Conservation (phyloP, 2,113 vertebrate species). For the Nyctibius bracteatus region DNA sequence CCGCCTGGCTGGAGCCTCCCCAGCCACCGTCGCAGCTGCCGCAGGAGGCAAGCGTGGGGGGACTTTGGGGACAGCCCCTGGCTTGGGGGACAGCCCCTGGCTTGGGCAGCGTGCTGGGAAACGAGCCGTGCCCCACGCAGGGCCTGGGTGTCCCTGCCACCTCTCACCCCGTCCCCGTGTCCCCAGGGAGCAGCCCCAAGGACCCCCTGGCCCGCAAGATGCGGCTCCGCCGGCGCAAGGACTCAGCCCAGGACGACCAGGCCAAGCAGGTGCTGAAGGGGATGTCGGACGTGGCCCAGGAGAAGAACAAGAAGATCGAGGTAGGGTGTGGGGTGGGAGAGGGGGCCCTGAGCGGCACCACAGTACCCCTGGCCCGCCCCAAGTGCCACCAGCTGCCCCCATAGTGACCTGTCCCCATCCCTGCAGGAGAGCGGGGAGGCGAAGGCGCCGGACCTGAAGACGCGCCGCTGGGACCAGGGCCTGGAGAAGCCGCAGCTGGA, state of each 20-base stretch:
- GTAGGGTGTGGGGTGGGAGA: constrained; percentile 45
- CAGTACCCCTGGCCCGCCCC: background rate
- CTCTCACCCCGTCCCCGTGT: rapidly evolving
- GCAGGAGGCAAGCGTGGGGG: constrained; percentile 70
- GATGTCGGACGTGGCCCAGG: constrained; percentile 94
- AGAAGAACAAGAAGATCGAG: constrained; percentile 93
- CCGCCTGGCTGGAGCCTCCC: constrained; percentile 90
- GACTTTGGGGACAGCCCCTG: rapidly evolving
- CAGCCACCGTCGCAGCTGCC: constrained; percentile 88
- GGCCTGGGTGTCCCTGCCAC: background rate
- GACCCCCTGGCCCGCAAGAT: constrained; percentile 93
- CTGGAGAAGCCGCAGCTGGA: constrained; percentile 93
- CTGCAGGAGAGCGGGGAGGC: constrained; percentile 82
- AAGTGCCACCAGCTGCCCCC: rapidly evolving
- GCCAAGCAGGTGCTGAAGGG: constrained; percentile 98
- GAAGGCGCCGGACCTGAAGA: constrained; percentile 81
- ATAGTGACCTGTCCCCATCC: rapidly evolving
- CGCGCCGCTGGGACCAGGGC: constrained; percentile 90
- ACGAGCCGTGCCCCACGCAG: rapidly evolving
- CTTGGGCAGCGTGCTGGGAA: background rate
- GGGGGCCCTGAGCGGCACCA: rapidly evolving
- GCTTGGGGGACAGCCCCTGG: background rate
- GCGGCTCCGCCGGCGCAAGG: constrained; percentile 90
- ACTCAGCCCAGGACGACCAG: constrained; percentile 91
- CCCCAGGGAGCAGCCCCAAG: constrained; percentile 72